Evolutionary conservation across 2,113 vertebrate genomes (phyloP).

Genomic region (Caranx melampygus): DNA sequence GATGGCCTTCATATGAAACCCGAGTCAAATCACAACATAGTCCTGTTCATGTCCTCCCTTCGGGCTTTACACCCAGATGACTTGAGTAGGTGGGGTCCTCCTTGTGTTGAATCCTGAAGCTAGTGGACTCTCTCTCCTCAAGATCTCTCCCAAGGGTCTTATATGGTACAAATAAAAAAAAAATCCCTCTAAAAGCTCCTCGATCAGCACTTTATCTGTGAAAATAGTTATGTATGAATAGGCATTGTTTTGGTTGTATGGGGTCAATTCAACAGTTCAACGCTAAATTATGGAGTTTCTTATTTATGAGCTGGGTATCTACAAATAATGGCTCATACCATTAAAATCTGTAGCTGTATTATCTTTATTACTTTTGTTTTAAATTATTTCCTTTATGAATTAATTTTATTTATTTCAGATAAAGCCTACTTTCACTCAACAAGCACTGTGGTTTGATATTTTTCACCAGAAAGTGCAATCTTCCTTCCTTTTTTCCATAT

Average conservation of each 20-base stretch:
- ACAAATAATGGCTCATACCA: constrained; percentile 69
- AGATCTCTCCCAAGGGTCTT: constrained; percentile 67
- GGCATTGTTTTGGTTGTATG: constrained; percentile 73
- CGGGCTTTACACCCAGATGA: constrained; percentile 31
- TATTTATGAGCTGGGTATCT: constrained; percentile 79
- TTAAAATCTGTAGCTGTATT: constrained; percentile 85
- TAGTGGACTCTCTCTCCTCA: constrained; percentile 64
- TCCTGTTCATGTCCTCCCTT: constrained; percentile 53
- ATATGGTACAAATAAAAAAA: constrained; percentile 77
- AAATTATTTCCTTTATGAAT: constrained; percentile 84
- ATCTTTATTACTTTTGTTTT: constrained; percentile 87
- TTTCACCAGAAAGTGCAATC: constrained; percentile 79
- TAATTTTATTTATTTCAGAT: constrained; percentile 92
- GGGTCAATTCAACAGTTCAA: constrained; percentile 77
- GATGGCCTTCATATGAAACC: constrained; percentile 75
- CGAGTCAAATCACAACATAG: constrained; percentile 64
- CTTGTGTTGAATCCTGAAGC: constrained; percentile 63
- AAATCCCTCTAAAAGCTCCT: constrained; percentile 79
- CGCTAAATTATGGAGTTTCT: constrained; percentile 72
- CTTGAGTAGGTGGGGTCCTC: constrained; percentile 47
- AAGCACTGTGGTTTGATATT: constrained; percentile 83
- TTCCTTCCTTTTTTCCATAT: constrained; percentile 61
- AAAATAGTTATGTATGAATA: constrained; percentile 78
- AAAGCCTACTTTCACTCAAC: constrained; percentile 80
- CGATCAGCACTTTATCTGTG: constrained; percentile 86